Percentiles rank a stretch among this genome's conserved stretches.
Evolutionary conservation across 2,797 vertebrate species (phyloP).

Genomic region (Bovichtus diacanthus): DNA sequence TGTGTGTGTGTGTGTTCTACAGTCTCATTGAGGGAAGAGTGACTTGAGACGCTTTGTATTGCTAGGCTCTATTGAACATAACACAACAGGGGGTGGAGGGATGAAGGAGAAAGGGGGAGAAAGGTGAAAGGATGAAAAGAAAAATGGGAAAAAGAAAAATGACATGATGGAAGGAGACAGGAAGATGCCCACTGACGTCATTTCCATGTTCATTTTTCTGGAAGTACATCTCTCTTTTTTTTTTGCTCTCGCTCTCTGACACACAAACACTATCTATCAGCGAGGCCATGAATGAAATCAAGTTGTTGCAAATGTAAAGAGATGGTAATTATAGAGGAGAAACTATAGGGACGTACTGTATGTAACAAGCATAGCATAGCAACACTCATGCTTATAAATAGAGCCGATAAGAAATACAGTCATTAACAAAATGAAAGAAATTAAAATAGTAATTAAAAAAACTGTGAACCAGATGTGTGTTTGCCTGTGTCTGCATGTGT

Average conservation of each 20-base stretch:
- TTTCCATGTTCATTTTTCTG: constrained; percentile 16
- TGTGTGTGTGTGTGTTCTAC: neutral
- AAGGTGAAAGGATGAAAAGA: constrained; percentile 10
- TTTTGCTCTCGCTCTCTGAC: neutral
- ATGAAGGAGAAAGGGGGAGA: neutral
- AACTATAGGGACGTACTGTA: neutral
- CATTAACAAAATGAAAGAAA: neutral
- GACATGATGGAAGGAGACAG: neutral
- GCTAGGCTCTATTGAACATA: neutral
- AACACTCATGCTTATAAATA: neutral
- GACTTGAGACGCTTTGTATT: constrained; percentile 6
- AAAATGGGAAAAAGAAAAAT: neutral
- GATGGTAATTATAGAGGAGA: neutral
- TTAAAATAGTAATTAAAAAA: neutral
- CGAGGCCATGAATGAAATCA: neutral
- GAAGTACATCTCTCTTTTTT: neutral
- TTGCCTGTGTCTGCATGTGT: neutral
- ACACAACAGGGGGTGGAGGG: neutral
- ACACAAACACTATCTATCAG: constrained; percentile 13
- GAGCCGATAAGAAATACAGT: neutral
- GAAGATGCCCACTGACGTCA: neutral
- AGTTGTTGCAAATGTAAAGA: neutral
- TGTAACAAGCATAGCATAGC: neutral
- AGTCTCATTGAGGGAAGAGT: neutral
- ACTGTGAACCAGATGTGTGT: neutral